Evolutionary conservation across 37 sponge, comb jelly and placozoan species (phyloP), one percentile per base, ranked within the genome.

Genomic region (Agelas oroides): DNA sequence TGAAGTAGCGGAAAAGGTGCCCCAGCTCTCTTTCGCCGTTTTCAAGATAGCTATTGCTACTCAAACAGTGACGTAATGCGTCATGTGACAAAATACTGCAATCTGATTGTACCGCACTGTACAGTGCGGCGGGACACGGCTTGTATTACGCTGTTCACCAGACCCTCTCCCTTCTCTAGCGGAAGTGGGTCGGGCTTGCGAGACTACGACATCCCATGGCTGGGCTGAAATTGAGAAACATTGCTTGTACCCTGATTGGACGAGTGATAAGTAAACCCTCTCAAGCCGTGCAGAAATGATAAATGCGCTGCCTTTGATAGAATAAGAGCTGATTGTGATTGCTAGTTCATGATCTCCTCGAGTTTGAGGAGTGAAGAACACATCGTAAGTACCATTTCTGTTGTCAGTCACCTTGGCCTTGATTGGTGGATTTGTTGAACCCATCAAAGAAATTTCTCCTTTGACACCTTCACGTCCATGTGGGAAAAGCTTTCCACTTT

Each of bases 261-360:
- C 3, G 11, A 70, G 59, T 23, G 71, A 17, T 18, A 28, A 24
- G 67, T 84, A 84, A 41, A 2, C 21, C 21, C 66, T 52, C 15
- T 25, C 34, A 20, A 73, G 23, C 18, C 75, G 23, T 25, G 70
- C 79, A 79, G 38, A 16, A 31, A 86, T 13, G 71, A n/a, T 21
- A 57, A 71, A 79, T n/a, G 87, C 79, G 39, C 87, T 86, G 23
- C 65, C 32, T 30, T 61, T 59, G 23, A 86, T 56, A 19, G 28
- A 24, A n/a, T 78, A 38, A 34, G 61, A 41, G 19, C 63, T 28
- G 58, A 78, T 78, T 6, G 70, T 86, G 37, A 86, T 53, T 24
- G 1, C 1, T 0, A 86, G 38, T 59, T 79, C 63, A 79, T 79
- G 52, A 0, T 70, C 53, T 19, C 87, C 87, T 31, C 24, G 16